A percentile compares a stretch with the other conserved stretches of the same genome.
Evolutionary conservation across 2,888 invertebrate species (phyloP).

Genomic region (Noctua janthe): DNA sequence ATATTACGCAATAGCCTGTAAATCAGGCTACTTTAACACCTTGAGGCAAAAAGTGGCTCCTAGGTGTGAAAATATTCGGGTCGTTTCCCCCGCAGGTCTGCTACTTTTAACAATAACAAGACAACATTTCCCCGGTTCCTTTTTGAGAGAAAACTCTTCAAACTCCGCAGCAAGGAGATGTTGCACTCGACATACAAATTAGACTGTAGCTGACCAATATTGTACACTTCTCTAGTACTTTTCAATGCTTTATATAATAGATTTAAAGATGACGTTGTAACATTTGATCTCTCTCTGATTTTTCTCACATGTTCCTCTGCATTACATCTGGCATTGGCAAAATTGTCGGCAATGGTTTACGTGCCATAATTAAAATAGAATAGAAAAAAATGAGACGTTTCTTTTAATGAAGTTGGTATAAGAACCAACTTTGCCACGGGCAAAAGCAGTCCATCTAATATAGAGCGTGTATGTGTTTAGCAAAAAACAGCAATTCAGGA

Average conservation of each 20-base stretch:
- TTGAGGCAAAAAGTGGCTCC: background rate
- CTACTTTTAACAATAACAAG: conserved; percentile 72
- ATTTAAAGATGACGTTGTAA: background rate
- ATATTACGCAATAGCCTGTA: background rate
- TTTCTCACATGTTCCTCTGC: background rate
- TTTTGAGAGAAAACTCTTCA: conserved; percentile 71
- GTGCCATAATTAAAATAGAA: background rate
- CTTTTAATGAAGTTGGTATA: background rate
- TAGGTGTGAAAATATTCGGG: background rate
- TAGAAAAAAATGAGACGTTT: background rate
- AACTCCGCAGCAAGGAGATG: conserved; percentile 66
- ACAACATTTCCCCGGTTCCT: conserved; percentile 66
- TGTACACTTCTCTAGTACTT: conserved; percentile 15
- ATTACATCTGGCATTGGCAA: background rate
- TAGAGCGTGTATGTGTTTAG: background rate
- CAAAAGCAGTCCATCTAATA: background rate
- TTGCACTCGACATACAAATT: conserved; percentile 75
- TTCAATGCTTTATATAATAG: conserved; percentile 6
- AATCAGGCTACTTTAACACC: background rate
- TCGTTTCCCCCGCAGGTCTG: conserved; percentile 64
- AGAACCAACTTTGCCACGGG: background rate
- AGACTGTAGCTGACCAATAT: conserved; percentile 57
- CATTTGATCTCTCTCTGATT: background rate
- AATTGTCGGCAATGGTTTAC: background rate
- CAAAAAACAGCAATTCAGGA: background rate